Base-by-base conservation (phyloP, 2,797 vertebrate genomes). In the Esox masquinongy region DNA sequence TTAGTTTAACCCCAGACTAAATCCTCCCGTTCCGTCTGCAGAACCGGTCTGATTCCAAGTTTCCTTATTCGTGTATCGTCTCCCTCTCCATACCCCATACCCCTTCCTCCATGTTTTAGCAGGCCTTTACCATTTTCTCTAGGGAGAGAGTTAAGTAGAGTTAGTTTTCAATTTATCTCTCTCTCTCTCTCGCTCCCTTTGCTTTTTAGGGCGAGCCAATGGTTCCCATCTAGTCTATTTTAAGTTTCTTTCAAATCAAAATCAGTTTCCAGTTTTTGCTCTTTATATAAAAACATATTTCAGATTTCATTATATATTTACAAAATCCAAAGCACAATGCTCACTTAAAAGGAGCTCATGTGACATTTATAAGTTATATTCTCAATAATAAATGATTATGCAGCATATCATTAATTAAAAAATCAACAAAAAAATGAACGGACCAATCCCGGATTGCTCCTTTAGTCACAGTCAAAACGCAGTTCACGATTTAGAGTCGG, bases 131-230 rank as follows among this genome's bases (percentile, higher is more conserved):
- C 50, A 24, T 68, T 7, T 59, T 16, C 61, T 43, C 47, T 9
- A n/a, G 36, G 36, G 63, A 68, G 1, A 53, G 9, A 50, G 36
- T 22, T 31, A 31, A 67, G 34, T 77, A 17, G 22, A 22, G 17
- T 49, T 56, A 5, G 31, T 80, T 70, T 14, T n/a, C 78, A 39
- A 16, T 71, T 63, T n/a, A 7, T 71, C 73, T n/a, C 22, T 68
- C 66, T 36, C 66, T 70, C 5, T 74, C 51, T 61, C 7, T 24
- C 53, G 5, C 39, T 43, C 39, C 5, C 39, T 43, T 6, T 49
- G 34, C 74, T 79, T 76, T 78, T n/a, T 24, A 71, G 72, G n/a
- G n/a, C 53, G n/a, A 49, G 34, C 22, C 24, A 72, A 72, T 19
- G 17, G 2, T 64, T 47, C 73, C 2, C 22, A 61, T 61, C 22